Base-by-base conservation (phyloP, 1,140 invertebrate species). In the Metaphire vulgaris region DNA sequence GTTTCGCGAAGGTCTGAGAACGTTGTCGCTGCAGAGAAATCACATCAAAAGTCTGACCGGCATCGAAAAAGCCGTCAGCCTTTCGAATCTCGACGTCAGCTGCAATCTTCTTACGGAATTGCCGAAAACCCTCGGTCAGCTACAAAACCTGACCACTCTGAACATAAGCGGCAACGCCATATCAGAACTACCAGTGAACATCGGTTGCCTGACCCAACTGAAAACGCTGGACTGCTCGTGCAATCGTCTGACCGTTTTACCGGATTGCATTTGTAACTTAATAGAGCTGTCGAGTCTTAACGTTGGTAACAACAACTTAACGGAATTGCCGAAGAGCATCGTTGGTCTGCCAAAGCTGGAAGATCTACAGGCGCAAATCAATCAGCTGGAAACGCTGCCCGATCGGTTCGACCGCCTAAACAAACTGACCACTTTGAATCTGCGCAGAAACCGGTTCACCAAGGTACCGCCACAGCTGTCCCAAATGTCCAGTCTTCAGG, bases 391-490 rank as follows among this genome's bases (percentile, higher is more conserved):
- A 16, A 0, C 33, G 28, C 72, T 73, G 15, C 72, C 72, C 26
- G 31, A 56, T 0, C 32, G 31, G 15, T 73, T 73, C 56, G 32
- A n/a, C 28, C n/a, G 26, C 1, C 41, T 73, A 0, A 73, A 26
- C 15, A 73, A 30, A 33, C 41, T 73, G 0, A 73, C 28, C n/a
- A 41, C 72, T 1, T 41, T 73, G 41, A 73, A 26, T 26, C 28
- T 73, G 41, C 33, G 72, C 16, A 73, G 56, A 41, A 73, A 73
- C 72, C 14, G 56, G 30, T 41, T 73, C 56, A 26, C 28, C n/a
- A 12, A 56, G 16, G 72, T 73, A 21, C 72, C 72, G 16, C 1
- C 1, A 33, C 28, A 29, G 56, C 41, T 73, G 41, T 28, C n/a
- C 32, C 26, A 41, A 21, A 28, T 73, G 12, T 6, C 0, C 26